phyloP scores from a whole-genome alignment of 2,888 invertebrate species.

The Mycalesis mineus region DNA sequence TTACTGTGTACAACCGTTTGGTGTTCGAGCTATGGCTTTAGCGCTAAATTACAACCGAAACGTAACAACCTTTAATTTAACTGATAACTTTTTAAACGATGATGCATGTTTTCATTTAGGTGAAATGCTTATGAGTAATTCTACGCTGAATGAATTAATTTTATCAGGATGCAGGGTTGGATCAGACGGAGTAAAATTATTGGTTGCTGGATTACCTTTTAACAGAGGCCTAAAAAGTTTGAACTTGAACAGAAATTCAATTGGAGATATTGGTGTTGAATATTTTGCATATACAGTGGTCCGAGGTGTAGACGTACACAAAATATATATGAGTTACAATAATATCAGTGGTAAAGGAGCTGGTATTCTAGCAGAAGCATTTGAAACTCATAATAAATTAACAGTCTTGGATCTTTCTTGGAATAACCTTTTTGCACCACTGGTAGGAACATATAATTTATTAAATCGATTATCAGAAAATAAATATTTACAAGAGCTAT shows the following conservation, averaged over 20 bases:
- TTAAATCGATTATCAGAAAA: conserved; percentile 43
- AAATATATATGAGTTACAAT: conserved; percentile 51
- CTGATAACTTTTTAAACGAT: conserved; percentile 52
- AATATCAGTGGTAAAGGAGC: conserved; percentile 44
- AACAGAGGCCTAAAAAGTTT: conserved; percentile 43
- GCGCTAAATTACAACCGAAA: conserved; percentile 49
- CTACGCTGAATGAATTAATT: conserved; percentile 44
- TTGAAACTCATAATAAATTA: conserved; percentile 48
- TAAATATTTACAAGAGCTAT: conserved; percentile 40
- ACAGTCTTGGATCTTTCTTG: conserved; percentile 53
- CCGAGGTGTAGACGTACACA: conserved; percentile 40
- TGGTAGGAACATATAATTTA: conserved; percentile 38
- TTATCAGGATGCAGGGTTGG: conserved; percentile 60
- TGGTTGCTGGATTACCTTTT: conserved; percentile 37
- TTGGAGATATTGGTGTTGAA: conserved; percentile 46
- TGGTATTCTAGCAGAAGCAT: conserved; percentile 39
- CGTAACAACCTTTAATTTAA: conserved; percentile 48
- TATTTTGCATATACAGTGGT: conserved; percentile 41
- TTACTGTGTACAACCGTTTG: conserved; percentile 53
- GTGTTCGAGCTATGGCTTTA: conserved; percentile 52
- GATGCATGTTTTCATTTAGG: conserved; percentile 61
- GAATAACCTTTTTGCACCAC: conserved; percentile 46
- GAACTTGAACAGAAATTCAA: conserved; percentile 46
- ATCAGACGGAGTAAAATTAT: conserved; percentile 37
- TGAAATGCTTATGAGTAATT: conserved; percentile 49